Percentiles rank a stretch among this genome's conserved stretches.
phyloP scores from a whole-genome alignment of 2,888 invertebrate genomes.

The Ornithoptera priamus region DNA sequence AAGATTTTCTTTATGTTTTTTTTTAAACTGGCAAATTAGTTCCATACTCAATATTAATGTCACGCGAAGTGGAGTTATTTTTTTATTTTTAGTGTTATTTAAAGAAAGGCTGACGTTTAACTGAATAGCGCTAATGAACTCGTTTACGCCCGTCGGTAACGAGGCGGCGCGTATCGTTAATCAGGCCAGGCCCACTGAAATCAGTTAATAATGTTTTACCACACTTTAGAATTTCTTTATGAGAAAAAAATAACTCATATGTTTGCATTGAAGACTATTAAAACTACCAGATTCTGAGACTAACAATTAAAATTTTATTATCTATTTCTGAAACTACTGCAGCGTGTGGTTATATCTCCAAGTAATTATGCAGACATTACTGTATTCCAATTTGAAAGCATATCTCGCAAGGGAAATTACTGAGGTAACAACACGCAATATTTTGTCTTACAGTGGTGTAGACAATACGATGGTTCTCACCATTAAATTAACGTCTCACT shows the following conservation, averaged over 20 bases:
- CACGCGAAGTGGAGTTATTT: background rate
- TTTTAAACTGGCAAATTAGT: background rate
- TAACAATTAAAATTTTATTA: no score
- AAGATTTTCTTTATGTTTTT: background rate
- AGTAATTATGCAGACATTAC: no score
- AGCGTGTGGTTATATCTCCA: no score
- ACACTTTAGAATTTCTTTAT: background rate
- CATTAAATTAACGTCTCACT: no score
- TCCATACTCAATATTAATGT: background rate
- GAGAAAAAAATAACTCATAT: background rate
- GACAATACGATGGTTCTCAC: no score
- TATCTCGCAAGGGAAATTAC: no score
- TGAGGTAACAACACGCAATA: no score
- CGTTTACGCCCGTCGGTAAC: constrained; percentile 1
- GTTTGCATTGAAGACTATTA: no score
- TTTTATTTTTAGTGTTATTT: background rate
- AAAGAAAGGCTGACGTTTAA: constrained; percentile 9
- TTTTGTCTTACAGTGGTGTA: no score
- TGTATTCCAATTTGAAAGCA: no score
- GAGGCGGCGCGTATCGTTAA: constrained; percentile 7
- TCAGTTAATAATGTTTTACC: background rate
- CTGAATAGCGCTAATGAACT: constrained; percentile 15
- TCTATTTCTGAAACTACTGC: no score
- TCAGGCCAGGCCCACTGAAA: constrained; percentile 7
- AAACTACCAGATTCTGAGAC: no score